phyloP scores from a whole-genome alignment of 1,140 invertebrate species.

The Gerris buenoi region DNA sequence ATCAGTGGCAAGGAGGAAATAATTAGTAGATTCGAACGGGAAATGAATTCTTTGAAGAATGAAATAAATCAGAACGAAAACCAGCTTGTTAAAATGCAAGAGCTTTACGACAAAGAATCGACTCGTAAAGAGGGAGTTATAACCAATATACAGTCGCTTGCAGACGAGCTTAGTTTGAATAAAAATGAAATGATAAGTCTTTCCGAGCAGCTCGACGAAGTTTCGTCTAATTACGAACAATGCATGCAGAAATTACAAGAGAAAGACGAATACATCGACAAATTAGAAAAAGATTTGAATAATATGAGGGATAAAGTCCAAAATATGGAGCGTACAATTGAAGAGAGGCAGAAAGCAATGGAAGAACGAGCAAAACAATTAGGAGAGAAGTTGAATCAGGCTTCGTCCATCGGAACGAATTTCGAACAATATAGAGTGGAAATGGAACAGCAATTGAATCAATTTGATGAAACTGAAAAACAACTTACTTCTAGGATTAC shows the following conservation, averaged over 20 bases:
- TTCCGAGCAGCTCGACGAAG: slow-evolving; percentile 15
- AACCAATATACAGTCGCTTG: slow-evolving; percentile 14
- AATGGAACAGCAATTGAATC: slow-evolving; percentile 36
- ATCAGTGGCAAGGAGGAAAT: slow-evolving; percentile 2
- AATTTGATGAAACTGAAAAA: slow-evolving; percentile 34
- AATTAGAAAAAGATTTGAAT: slow-evolving; percentile 45
- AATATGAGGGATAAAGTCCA: slow-evolving; percentile 41
- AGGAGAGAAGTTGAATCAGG: slow-evolving; percentile 13
- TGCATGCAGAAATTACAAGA: slow-evolving; percentile 49
- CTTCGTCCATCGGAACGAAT: slow-evolving; percentile 11
- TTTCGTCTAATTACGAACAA: slow-evolving; percentile 14
- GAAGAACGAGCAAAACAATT: slow-evolving; percentile 38
- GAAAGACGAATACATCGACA: slow-evolving; percentile 52
- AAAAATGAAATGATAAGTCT: slow-evolving; percentile 19
- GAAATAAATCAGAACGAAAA: slow-evolving; percentile 6
- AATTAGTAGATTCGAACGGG: slow-evolving; percentile 14
- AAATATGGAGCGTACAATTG: slow-evolving; percentile 40
- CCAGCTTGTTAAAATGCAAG: slow-evolving; percentile 15
- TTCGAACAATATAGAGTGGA: slow-evolving; percentile 22
- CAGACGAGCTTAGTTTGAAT: slow-evolving; percentile 15
- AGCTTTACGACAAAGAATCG: slow-evolving; percentile 14
- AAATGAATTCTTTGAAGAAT: slow-evolving; percentile 11
- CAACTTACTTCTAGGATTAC: slow-evolving; percentile 12
- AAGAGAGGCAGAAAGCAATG: slow-evolving; percentile 36
- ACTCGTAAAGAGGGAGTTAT: slow-evolving; percentile 13